phyloP scores from a whole-genome alignment of 2,888 invertebrate genomes.

The Galeopsomyia nigrocyanea region DNA sequence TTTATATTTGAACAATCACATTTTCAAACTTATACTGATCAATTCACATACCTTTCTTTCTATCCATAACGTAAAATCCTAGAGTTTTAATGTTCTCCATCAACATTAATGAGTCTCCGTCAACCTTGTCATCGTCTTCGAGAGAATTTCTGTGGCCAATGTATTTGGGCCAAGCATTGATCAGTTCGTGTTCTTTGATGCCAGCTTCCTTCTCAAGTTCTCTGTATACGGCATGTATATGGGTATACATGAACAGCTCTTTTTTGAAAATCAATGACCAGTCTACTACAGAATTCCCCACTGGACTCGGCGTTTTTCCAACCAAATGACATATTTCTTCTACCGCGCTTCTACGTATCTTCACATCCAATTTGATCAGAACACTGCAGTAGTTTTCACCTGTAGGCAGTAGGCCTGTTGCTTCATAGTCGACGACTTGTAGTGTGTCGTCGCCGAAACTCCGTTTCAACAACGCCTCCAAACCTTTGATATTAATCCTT shows the following conservation, averaged over 20 bases:
- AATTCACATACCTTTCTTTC: too few relatives aligned
- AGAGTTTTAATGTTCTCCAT: slow-evolving; percentile 72
- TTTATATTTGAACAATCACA: too few relatives aligned
- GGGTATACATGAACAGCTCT: slow-evolving; percentile 72
- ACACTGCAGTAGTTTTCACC: slow-evolving; percentile 77
- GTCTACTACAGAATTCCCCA: slow-evolving; percentile 71
- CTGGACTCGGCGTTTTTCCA: slow-evolving; percentile 73
- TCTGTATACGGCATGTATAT: slow-evolving; percentile 69
- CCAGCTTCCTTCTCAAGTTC: slow-evolving; percentile 70
- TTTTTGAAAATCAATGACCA: slow-evolving; percentile 72
- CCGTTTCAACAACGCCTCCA: background rate
- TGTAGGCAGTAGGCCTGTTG: slow-evolving; percentile 62
- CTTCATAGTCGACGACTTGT: slow-evolving; percentile 43
- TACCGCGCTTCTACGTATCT: slow-evolving; percentile 44
- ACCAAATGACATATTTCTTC: slow-evolving; percentile 69
- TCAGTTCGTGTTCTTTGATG: slow-evolving; percentile 65
- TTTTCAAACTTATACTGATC: too few relatives aligned
- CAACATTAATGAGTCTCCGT: slow-evolving; percentile 72
- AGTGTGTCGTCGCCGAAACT: too few relatives aligned
- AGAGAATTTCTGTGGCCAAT: slow-evolving; percentile 71
- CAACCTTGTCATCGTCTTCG: slow-evolving; percentile 67
- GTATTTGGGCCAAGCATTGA: slow-evolving; percentile 71
- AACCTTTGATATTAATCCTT: too few relatives aligned
- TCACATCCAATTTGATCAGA: slow-evolving; percentile 67
- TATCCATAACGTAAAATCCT: slow-evolving; percentile 63